Base-by-base conservation (phyloP, 2,888 invertebrate genomes). In the Lasius platythorax region DNA sequence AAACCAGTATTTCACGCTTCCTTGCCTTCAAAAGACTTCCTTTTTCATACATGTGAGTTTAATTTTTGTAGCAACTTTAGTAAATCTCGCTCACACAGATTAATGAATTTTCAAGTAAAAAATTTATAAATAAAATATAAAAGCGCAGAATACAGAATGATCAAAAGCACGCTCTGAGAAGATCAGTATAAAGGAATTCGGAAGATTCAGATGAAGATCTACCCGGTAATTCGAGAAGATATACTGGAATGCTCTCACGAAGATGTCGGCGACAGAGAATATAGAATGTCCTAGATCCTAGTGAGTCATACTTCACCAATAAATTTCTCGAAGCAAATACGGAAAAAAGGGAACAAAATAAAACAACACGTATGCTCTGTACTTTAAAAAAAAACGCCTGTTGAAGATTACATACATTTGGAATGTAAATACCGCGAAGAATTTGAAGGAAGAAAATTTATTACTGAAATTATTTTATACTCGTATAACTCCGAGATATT, bases 171-270 rank as follows among this genome's bases (percentile, higher is more conserved):
- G 11, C 4, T 28, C 61, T 12, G 18, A 15, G 40, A 40, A 18
- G 56, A 30, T 23, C 23, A 2, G 40, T 40, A 28, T 1, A 73
- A 73, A 40, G 58, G 37, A 58, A 58, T 28, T 28, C 9, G 40
- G 28, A 73, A 73, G 58, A 40, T 73, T 73, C 63, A 6, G 18
- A 73, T 11, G 23, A 40, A 73, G 61, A 61, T 73, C 50, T 78
- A 56, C n/a, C 73, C n/a, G 37, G 28, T 53, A 78, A 78, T n/a
- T 53, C 40, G 53, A 73, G 40, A 72, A 73, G 56, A 73, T 28
- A 43, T 23, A 33, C 33, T 28, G 53, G 56, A 78, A 53, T 76
- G 30, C 46, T n/a, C 75, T 40, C 23, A 43, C 15, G 30, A 72
- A 28, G 43, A 68, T 58, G 61, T 58, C 73, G 28, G 18, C 37